Conservation (phyloP, 2,113 vertebrate species). For the Hippocampus barbouri region DNA sequence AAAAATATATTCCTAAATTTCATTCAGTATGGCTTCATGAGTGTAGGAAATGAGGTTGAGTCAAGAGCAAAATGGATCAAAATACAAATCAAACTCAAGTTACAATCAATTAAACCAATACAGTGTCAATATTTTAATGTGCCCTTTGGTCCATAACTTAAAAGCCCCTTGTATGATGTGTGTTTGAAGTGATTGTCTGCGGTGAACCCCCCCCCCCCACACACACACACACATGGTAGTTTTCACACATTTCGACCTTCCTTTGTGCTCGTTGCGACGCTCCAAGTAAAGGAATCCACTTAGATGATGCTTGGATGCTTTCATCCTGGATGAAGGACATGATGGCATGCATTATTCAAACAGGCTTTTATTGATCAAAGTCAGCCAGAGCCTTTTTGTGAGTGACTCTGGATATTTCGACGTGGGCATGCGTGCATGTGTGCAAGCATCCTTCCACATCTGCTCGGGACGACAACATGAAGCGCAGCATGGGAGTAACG, state of each 20-base stretch:
- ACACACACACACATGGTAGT: conserved; percentile 1
- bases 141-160: neutral
- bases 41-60: too few species aligned
- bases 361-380: conserved; percentile 39
- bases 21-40: too few species aligned
- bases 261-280: conserved; percentile 34
- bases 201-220: neutral
- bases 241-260: conserved; percentile 30
- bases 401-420: conserved; percentile 1
- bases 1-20: too few species aligned
- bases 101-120: neutral
- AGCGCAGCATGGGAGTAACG: conserved; percentile 66
- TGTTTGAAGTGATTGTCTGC: conserved; percentile 2
- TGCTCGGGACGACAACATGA: conserved; percentile 63
- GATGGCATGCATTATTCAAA: conserved; percentile 24
- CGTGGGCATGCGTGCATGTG: neutral
- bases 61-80: too few species aligned
- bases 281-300: conserved; percentile 14
- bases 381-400: conserved; percentile 14
- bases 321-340: conserved; percentile 33
- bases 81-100: neutral
- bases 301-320: neutral
- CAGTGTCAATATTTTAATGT: neutral
- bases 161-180: neutral
- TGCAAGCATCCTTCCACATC: conserved; percentile 53